Evolutionary conservation across 2,113 vertebrate genomes (phyloP).

Genomic region (Anguilla japonica): DNA sequence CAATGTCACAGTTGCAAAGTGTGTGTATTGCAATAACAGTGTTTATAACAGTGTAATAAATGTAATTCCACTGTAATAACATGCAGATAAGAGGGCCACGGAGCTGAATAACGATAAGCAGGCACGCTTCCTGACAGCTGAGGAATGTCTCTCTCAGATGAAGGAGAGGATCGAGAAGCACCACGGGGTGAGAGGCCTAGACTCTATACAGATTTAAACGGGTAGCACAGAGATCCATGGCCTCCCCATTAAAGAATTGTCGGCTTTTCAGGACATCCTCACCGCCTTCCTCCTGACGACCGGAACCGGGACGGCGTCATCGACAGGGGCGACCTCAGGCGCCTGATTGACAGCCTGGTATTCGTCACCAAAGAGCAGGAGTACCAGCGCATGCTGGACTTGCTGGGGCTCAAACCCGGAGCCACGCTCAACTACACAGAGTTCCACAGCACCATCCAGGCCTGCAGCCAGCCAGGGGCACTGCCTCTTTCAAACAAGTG

Average conservation of each 20-base stretch:
- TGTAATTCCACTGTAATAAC: not conserved
- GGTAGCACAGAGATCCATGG: not conserved
- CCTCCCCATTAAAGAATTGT: conserved; percentile 19
- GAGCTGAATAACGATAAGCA: not conserved
- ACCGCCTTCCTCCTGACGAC: conserved; percentile 68
- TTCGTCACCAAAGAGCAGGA: conserved; percentile 55
- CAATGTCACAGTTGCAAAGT: no score
- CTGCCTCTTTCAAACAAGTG: conserved; percentile 25
- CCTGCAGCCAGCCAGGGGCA: conserved; percentile 35
- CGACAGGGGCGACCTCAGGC: conserved; percentile 54
- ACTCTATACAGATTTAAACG: not conserved
- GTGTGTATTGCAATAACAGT: no score
- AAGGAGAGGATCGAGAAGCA: conserved; percentile 55
- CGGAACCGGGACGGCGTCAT: conserved; percentile 58
- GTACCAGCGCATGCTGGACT: conserved; percentile 55
- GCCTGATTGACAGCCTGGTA: conserved; percentile 53
- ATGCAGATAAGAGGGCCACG: not conserved
- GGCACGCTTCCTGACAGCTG: conserved; percentile 50
- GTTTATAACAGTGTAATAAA: not conserved
- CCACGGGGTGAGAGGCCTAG: conserved; percentile 53
- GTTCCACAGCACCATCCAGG: conserved; percentile 56
- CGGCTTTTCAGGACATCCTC: conserved; percentile 62
- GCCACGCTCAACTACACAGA: conserved; percentile 59
- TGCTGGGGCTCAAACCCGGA: conserved; percentile 57
- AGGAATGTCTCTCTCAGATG: conserved; percentile 61